Evolutionary conservation across 2,797 vertebrate genomes (phyloP).

Genomic region (Typhlichthys eigenmanni): DNA sequence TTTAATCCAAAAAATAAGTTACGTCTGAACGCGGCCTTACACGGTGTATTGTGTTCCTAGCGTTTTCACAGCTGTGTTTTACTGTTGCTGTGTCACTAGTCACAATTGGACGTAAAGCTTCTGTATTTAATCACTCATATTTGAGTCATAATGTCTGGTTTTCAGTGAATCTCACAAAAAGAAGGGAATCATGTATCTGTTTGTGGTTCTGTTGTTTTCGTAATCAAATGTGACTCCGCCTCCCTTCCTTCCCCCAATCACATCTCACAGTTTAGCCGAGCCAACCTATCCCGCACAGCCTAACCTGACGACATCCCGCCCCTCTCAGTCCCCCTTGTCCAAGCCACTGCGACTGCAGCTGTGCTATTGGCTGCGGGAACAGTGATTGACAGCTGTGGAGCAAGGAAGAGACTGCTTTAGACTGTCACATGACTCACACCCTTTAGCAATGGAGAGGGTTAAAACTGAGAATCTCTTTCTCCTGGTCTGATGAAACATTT

Average conservation of each 20-base stretch:
- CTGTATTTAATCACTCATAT: constrained; percentile 14
- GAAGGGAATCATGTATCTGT: constrained; percentile 42
- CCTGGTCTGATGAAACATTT: constrained; percentile 39
- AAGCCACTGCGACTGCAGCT: constrained; percentile 69
- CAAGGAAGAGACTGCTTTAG: constrained; percentile 64
- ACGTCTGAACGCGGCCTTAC: no score
- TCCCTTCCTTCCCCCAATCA: constrained; percentile 69
- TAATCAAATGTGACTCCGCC: constrained; percentile 65
- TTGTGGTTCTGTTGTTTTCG: constrained; percentile 63
- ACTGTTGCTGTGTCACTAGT: constrained; percentile 48
- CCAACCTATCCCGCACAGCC: constrained; percentile 70
- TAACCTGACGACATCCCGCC: constrained; percentile 70
- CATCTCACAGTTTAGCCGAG: constrained; percentile 81
- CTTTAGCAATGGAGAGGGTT: constrained; percentile 50
- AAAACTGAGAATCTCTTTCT: constrained; percentile 21
- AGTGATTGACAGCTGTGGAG: constrained; percentile 77
- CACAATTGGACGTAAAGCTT: constrained; percentile 35
- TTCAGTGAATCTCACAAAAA: neutral
- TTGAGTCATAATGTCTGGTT: constrained; percentile 18
- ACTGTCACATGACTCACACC: constrained; percentile 60
- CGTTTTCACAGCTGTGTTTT: constrained; percentile 61
- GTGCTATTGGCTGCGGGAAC: constrained; percentile 74
- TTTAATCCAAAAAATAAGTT: no score
- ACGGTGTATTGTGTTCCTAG: constrained; percentile 21
- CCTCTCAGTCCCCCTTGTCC: constrained; percentile 47